These are phyloP conservation scores for Cichlasoma orientale DNA, from an alignment of 2,797 vertebrate genomes.

Conservation along the genomic window DNA sequence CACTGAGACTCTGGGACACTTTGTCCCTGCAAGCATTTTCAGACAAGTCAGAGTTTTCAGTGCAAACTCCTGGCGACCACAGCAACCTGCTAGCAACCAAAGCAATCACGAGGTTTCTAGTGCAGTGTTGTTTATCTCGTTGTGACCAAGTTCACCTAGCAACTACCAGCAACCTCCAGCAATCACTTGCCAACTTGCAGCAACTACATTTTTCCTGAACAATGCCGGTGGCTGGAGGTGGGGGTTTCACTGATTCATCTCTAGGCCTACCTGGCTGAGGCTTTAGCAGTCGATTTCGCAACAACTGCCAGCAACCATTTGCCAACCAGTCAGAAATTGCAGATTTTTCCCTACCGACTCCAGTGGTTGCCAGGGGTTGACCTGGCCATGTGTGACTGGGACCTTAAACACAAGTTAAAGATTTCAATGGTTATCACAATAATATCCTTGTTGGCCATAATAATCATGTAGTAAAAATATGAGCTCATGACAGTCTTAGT, in stretches of 20 bases:
- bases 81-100: background rate
- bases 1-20: too few relatives aligned
- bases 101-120: background rate
- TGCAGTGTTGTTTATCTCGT: background rate
- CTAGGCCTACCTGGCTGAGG: background rate
- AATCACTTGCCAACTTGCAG: too few relatives aligned
- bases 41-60: too few relatives aligned
- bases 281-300: background rate
- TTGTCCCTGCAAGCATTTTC: too few relatives aligned
- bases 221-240: background rate
- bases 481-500: background rate
- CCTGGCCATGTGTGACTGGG: background rate
- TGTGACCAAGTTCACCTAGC: background rate
- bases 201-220: background rate
- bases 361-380: background rate
- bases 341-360: background rate
- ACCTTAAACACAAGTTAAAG: background rate
- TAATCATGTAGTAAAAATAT: background rate
- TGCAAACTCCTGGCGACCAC: too few relatives aligned
- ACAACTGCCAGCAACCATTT: background rate
- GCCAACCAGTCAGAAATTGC: background rate
- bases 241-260: background rate
- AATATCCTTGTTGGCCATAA: background rate
- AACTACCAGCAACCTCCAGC: background rate
- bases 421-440: background rate